These are phyloP conservation scores for Drosophila sechellia DNA, from an alignment of 1,140 invertebrate species.

Conservation along the genomic window DNA sequence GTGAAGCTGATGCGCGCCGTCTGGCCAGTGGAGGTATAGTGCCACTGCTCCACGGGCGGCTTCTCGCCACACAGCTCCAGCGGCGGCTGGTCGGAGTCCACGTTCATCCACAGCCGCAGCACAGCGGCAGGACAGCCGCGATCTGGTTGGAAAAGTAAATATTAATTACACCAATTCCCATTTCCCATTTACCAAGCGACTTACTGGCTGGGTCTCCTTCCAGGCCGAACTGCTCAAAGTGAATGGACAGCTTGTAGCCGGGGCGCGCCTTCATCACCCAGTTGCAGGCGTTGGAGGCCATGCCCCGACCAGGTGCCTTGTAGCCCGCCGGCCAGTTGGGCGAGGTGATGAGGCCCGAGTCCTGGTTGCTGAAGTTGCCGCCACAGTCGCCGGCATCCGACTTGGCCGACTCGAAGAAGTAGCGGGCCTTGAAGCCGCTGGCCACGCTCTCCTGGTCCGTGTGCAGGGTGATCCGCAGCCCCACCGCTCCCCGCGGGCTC, in stretches of 20 bases:
- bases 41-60: slow-evolving; percentile 89
- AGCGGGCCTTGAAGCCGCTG: slow-evolving; percentile 95
- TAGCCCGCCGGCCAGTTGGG: slow-evolving; percentile 95
- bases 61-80: slow-evolving; percentile 96
- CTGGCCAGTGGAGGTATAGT: slow-evolving; percentile 90
- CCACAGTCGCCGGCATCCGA: slow-evolving; percentile 96
- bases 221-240: slow-evolving; percentile 94
- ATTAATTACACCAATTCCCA: background rate
- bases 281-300: slow-evolving; percentile 94
- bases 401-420: slow-evolving; percentile 94
- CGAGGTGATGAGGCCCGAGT: slow-evolving; percentile 94
- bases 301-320: slow-evolving; percentile 89
- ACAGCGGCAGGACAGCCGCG: slow-evolving; percentile 96
- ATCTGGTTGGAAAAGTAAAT: slow-evolving; percentile 85
- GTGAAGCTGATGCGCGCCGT: slow-evolving; percentile 88
- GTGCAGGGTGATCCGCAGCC: slow-evolving; percentile 93
- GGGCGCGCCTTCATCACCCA: slow-evolving; percentile 95
- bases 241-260: slow-evolving; percentile 92
- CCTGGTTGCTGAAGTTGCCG: slow-evolving; percentile 93
- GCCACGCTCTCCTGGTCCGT: slow-evolving; percentile 93
- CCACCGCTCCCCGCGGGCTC: slow-evolving; percentile 93
- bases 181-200: slow-evolving; percentile 32
- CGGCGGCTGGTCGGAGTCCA: slow-evolving; percentile 89
- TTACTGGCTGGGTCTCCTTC: slow-evolving; percentile 94
- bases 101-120: slow-evolving; percentile 93